phyloP scores from a whole-genome alignment of 2,797 vertebrate genomes.

The Channallabes apus region DNA sequence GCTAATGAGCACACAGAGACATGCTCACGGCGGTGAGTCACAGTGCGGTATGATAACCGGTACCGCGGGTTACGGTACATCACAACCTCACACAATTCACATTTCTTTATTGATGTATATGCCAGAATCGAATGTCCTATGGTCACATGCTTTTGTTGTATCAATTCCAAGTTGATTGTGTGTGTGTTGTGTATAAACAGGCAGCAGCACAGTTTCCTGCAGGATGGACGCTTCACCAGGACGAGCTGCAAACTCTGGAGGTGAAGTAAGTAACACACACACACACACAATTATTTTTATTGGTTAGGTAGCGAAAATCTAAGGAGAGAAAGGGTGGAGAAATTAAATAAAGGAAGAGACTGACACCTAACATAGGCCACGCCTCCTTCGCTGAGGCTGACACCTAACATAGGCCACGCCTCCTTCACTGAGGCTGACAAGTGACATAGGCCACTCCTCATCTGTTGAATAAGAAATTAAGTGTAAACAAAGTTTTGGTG shows the following conservation, averaged over 20 bases:
- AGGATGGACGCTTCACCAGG: conserved; percentile 72
- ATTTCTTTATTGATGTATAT: neutral
- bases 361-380: neutral
- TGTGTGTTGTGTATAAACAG: conserved; percentile 13
- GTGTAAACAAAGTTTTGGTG: neutral
- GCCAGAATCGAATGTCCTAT: neutral
- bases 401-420: too few relatives aligned
- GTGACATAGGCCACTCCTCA: neutral
- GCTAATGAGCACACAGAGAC: too few relatives aligned
- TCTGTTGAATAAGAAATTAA: neutral
- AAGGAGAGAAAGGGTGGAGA: neutral
- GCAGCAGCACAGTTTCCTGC: conserved; percentile 21
- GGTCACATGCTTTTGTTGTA: neutral
- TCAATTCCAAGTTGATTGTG: neutral
- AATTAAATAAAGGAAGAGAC: neutral
- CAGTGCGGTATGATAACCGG: neutral
- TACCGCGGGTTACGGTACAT: too few relatives aligned
- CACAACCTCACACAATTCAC: neutral
- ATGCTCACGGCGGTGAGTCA: neutral
- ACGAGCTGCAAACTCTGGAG: conserved; percentile 54
- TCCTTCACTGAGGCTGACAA: neutral
- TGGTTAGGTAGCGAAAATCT: neutral
- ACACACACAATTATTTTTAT: neutral
- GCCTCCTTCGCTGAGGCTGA: too few relatives aligned
- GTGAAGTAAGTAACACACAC: conserved; percentile 38